Percentiles rank a stretch among this genome's conserved stretches.
Conservation (phyloP, 1,140 invertebrate species). For the Caenorhabditis remanei region DNA sequence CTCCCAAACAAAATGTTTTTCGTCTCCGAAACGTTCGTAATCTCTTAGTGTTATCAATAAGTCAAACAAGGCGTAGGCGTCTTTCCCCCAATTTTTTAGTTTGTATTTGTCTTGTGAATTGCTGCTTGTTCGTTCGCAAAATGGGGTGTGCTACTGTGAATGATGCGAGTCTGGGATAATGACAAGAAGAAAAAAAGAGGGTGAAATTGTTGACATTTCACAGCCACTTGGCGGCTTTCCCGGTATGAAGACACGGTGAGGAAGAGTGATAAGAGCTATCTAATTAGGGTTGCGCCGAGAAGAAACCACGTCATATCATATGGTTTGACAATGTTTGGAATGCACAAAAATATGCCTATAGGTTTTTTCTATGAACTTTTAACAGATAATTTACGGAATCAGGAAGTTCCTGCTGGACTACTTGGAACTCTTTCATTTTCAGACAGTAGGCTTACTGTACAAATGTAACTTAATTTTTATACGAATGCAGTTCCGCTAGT, state of each 20-base stretch:
- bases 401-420: no score
- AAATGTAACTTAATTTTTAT: no score
- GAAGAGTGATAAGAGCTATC: conserved; percentile 21
- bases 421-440: no score
- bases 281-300: conserved; percentile 8
- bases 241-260: background rate
- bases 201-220: conserved; percentile 33
- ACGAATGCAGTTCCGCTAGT: no score
- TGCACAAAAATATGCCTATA: background rate
- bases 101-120: conserved; percentile 43
- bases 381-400: background rate
- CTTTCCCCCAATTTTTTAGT: background rate
- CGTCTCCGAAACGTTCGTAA: conserved; percentile 46
- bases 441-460: no score
- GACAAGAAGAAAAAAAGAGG: background rate
- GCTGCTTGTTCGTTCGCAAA: conserved; percentile 47
- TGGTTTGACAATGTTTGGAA: conserved; percentile 6
- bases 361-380: background rate
- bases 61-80: conserved; percentile 51
- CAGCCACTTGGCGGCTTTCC: conserved; percentile 28
- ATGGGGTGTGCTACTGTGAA: conserved; percentile 32
- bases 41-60: conserved; percentile 53
- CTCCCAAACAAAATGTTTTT: conserved; percentile 22
- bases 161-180: conserved; percentile 43
- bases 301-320: conserved; percentile 28